These are phyloP conservation scores for Torymus aiolomorphi DNA, from an alignment of 2,888 invertebrate species.

Conservation along the genomic window DNA sequence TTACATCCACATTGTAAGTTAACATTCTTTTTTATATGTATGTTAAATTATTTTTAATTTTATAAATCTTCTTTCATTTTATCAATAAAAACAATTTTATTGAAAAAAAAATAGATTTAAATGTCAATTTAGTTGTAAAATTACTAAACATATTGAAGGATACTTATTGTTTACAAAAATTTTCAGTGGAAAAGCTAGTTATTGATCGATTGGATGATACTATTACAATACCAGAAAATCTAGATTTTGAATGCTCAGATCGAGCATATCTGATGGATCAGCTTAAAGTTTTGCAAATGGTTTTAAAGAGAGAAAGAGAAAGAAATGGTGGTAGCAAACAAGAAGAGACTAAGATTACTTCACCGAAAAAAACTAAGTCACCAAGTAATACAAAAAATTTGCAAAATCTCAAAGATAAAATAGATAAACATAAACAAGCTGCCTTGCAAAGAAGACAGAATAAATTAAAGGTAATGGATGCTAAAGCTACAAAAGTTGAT, in stretches of 20 bases:
- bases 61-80: conserved; percentile 24
- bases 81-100: conserved; percentile 23
- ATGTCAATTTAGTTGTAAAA: no score
- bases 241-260: conserved; percentile 67
- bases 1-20: conserved; percentile 87
- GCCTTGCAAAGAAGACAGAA: conserved; percentile 58
- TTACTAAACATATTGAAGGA: no score
- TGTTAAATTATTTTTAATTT: not conserved
- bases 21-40: conserved; percentile 17
- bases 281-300: conserved; percentile 73
- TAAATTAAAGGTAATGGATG: conserved; percentile 64
- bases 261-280: conserved; percentile 68
- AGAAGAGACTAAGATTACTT: not conserved
- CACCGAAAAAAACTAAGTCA: conserved; percentile 22
- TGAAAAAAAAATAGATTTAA: not conserved
- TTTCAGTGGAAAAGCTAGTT: conserved; percentile 82
- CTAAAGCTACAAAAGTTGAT: conserved; percentile 49
- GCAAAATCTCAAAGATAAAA: conserved; percentile 61
- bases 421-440: conserved; percentile 63
- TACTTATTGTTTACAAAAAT: no score
- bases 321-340: conserved; percentile 38
- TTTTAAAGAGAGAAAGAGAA: conserved; percentile 72
- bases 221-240: conserved; percentile 64
- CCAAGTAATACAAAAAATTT: conserved; percentile 16
- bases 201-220: conserved; percentile 79